Percentiles rank a stretch among this genome's conserved stretches.
phyloP scores from a whole-genome alignment of 2,797 vertebrate species.

The Micrastur ruficollis region DNA sequence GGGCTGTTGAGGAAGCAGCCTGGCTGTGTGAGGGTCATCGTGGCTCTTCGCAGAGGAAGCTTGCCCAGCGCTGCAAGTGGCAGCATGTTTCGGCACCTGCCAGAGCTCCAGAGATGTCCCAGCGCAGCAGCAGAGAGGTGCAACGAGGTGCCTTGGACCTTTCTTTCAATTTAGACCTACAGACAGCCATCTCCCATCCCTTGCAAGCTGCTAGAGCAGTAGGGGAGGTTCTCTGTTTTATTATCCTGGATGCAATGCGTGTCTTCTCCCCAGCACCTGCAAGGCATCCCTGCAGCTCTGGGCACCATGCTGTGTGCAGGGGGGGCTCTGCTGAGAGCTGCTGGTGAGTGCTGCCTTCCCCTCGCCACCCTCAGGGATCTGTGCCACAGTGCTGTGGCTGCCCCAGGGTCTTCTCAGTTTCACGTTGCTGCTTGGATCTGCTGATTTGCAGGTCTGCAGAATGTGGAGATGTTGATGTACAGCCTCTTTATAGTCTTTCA shows the following conservation, averaged over 20 bases:
- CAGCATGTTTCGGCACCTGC: neutral
- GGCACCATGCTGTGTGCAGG: neutral
- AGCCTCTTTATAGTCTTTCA: neutral
- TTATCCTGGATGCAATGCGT: neutral
- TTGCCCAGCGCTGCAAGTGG: neutral
- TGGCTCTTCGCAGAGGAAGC: neutral
- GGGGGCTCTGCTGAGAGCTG: neutral
- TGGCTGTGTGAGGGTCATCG: fast-evolving
- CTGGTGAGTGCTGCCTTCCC: neutral
- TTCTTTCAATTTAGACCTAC: neutral
- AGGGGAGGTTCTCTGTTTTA: fast-evolving
- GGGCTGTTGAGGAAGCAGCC: neutral
- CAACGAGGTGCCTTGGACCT: neutral
- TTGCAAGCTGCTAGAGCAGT: neutral
- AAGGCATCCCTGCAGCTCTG: neutral
- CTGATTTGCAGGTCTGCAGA: neutral
- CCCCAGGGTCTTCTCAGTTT: neutral
- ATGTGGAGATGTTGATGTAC: neutral
- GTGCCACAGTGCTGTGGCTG: fast-evolving
- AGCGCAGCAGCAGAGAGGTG: neutral
- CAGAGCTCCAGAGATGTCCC: neutral
- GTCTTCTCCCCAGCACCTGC: neutral
- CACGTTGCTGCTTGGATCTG: neutral
- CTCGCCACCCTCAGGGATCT: neutral
- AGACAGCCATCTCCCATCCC: neutral